Base-by-base conservation (phyloP, 2,888 invertebrate species). In the Nycteola revayana region DNA sequence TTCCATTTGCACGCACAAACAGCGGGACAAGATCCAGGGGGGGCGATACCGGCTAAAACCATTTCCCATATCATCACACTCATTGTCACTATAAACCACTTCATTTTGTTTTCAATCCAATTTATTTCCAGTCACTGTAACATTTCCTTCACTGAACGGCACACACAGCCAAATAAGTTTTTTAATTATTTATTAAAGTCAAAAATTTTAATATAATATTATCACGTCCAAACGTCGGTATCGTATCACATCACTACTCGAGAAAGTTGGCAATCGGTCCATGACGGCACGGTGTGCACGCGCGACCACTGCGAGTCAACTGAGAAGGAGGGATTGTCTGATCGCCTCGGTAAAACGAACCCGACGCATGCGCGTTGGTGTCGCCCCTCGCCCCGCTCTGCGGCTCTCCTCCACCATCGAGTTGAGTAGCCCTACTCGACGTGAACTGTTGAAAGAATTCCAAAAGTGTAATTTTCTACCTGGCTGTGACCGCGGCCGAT, bases 1-100 rank as follows among this genome's bases (percentile, higher is more conserved):
- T 96, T 96, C 97, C 97, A 97, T 83, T 96, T 97, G 87, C 97
- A 97, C 64, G 92, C 91, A 84, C 97, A 97, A 58, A 93, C 93
- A 25, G 91, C 90, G 39, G 95, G 95, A 63, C 94, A 94, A 52
- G 91, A 90, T 52, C 91, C 91, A 45, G 90, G 87, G 52, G 90
- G 87, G 38, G 90, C 89, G 42, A 86, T 69, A 45, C 76, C 84
- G 49, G 76, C 80, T 42, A 75, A 62, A 67, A 78, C 73, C 49
- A 79, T 80, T 75, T 76, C 70, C 68, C 75, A 77, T 74, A 83
- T 66, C 72, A 84, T 69, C 70, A 87, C 78, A 75, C 74, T 79
- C 70, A 86, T 77, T 61, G 76, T 73, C 75, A 88, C 79, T 66
- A 78, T 66, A 66, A 79, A 70, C 84, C 85, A 87, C 85, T 67